A percentile compares a stretch with the other conserved stretches of the same genome.
These are phyloP conservation scores for Agraylea sexmaculata DNA, from an alignment of 1,140 invertebrate genomes.

Conservation along the genomic window DNA sequence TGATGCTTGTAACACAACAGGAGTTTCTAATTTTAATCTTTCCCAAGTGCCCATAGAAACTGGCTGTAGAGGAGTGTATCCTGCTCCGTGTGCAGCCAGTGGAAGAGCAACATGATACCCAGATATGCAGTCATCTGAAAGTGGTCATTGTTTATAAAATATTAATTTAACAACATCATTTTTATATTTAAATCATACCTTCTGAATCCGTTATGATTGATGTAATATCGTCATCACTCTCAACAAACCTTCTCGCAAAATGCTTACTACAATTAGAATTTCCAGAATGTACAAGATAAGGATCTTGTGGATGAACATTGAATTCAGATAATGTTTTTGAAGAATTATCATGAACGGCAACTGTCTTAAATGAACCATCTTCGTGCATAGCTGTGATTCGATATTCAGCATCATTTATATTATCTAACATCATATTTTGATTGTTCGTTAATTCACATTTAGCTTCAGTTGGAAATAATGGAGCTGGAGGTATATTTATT, in stretches of 20 bases:
- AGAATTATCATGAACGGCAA: conserved; percentile 38
- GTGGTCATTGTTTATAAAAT: no score
- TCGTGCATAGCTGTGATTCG: conserved; percentile 39
- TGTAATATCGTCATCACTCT: conserved; percentile 40
- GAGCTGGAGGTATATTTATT: conserved; percentile 30
- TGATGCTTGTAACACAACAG: conserved; percentile 29
- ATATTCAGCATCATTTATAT: conserved; percentile 36
- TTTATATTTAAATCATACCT: conserved; percentile 23
- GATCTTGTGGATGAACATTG: conserved; percentile 34
- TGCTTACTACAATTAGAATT: conserved; percentile 41
- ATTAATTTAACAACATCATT: background rate
- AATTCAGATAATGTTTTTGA: conserved; percentile 38
- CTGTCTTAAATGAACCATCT: conserved; percentile 37
- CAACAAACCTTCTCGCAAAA: conserved; percentile 37
- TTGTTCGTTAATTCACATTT: conserved; percentile 24
- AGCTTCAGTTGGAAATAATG: conserved; percentile 26
- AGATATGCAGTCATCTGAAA: conserved; percentile 37
- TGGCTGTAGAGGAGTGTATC: conserved; percentile 31
- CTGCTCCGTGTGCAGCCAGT: conserved; percentile 32
- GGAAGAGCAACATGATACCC: conserved; percentile 38
- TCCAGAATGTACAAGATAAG: conserved; percentile 38
- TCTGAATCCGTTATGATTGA: conserved; percentile 40
- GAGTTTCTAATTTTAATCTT: conserved; percentile 21
- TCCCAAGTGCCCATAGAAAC: conserved; percentile 32
- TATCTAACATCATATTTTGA: conserved; percentile 24